Conservation (phyloP, 2,113 vertebrate genomes). For the Ailuropoda melanoleuca region DNA sequence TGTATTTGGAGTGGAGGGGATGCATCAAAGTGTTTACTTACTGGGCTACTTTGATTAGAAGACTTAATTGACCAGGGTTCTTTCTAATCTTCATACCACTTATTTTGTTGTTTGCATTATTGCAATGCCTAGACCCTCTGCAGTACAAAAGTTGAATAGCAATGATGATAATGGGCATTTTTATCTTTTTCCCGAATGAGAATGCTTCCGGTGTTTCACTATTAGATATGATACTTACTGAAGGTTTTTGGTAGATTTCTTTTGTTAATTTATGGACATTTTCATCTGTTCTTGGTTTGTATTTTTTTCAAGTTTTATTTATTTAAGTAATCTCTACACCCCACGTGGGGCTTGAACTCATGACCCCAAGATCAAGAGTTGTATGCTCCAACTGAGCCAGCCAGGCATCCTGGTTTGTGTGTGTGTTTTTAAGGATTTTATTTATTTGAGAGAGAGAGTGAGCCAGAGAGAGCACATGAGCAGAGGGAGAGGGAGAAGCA, state of each 20-base stretch:
- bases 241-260: conserved; percentile 5
- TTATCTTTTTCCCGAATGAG: neutral
- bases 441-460: neutral
- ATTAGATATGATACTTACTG: neutral
- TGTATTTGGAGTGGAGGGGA: neutral
- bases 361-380: too few relatives aligned
- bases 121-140: neutral
- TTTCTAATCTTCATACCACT: neutral
- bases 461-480: too few relatives aligned
- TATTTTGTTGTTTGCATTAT: neutral
- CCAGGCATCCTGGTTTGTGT: too few relatives aligned
- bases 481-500: neutral
- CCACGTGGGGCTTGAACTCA: too few relatives aligned
- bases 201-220: conserved; percentile 7
- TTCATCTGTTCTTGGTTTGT: conserved; percentile 28
- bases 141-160: neutral
- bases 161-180: neutral
- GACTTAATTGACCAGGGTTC: neutral
- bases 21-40: neutral
- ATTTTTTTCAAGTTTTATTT: neutral
- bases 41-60: neutral
- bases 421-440: neutral
- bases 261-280: conserved; percentile 12
- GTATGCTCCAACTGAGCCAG: too few relatives aligned
- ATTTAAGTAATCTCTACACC: neutral